Percentiles rank a stretch among this genome's conserved stretches.
Conservation (phyloP, 2,888 invertebrate genomes). For the Campoplex nolae region DNA sequence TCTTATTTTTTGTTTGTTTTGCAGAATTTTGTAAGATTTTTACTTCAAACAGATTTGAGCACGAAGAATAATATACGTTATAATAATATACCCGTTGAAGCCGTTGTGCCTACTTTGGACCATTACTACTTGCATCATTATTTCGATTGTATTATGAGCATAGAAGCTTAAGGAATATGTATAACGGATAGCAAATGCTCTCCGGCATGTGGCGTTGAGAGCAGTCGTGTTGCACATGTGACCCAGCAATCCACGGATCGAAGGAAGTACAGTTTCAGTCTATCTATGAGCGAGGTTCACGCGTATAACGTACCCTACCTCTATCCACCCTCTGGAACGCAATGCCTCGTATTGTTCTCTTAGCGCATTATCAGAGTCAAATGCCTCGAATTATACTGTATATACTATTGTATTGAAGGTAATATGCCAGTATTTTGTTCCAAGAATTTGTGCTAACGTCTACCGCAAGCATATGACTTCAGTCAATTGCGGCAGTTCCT, state of each 20-base stretch:
- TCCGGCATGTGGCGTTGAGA: conserved; percentile 36
- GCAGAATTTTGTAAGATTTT: not conserved
- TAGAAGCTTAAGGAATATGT: conserved; percentile 16
- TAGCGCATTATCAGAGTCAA: conserved; percentile 73
- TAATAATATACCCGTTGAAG: not conserved
- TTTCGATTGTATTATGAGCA: conserved; percentile 29
- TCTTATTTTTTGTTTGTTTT: not conserved
- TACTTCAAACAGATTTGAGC: not conserved
- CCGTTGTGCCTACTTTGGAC: not conserved
- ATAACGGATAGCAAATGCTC: conserved; percentile 33
- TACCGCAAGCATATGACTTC: not conserved
- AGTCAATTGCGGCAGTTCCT: not conserved
- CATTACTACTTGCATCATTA: not conserved
- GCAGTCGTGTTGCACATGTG: conserved; percentile 41
- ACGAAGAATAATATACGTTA: not conserved
- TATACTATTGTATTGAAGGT: conserved; percentile 58
- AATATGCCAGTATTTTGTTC: conserved; percentile 56
- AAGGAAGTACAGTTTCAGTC: conserved; percentile 29
- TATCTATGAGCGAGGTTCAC: conserved; percentile 59
- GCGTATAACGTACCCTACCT: conserved; percentile 50
- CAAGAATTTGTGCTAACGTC: conserved; percentile 9
- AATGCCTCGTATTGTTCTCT: conserved; percentile 71
- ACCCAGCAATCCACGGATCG: conserved; percentile 46
- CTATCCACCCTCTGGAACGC: conserved; percentile 48
- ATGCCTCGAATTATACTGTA: conserved; percentile 72